phyloP scores from a whole-genome alignment of 2,797 vertebrate species.

The Liparis tanakae region DNA sequence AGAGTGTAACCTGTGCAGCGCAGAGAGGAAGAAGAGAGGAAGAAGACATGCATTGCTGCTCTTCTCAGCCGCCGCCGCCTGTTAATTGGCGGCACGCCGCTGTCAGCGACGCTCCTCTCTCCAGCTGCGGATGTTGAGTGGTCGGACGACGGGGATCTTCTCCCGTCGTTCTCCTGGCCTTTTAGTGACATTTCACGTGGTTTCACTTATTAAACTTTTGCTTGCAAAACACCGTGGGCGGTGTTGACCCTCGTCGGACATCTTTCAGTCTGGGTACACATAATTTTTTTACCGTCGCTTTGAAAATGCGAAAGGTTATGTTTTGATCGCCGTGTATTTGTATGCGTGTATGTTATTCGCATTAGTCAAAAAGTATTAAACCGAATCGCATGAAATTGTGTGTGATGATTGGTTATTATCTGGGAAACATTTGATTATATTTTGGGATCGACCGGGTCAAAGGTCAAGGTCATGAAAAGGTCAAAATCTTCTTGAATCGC shows the following conservation, averaged over 20 bases:
- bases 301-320: too few relatives aligned
- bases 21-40: background rate
- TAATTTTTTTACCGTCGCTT: background rate
- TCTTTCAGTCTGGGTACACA: background rate
- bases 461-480: too few relatives aligned
- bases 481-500: too few relatives aligned
- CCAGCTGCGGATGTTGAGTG: constrained; percentile 20
- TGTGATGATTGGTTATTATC: too few relatives aligned
- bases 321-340: too few relatives aligned
- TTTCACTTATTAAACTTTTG: constrained; percentile 1
- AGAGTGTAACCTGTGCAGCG: constrained; percentile 29
- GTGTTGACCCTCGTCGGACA: background rate
- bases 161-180: background rate
- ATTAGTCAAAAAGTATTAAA: too few relatives aligned
- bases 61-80: background rate
- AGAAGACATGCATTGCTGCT: constrained; percentile 30
- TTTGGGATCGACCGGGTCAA: too few relatives aligned
- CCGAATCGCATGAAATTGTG: too few relatives aligned
- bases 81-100: constrained; percentile 33
- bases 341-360: too few relatives aligned
- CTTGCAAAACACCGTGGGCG: background rate
- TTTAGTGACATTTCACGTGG: constrained; percentile 14
- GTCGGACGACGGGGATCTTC: background rate
- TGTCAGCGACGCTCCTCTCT: constrained; percentile 23
- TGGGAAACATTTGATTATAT: too few relatives aligned